Evolutionary conservation across 2,797 vertebrate genomes (phyloP).

Genomic region (Nannoperca obscura): DNA sequence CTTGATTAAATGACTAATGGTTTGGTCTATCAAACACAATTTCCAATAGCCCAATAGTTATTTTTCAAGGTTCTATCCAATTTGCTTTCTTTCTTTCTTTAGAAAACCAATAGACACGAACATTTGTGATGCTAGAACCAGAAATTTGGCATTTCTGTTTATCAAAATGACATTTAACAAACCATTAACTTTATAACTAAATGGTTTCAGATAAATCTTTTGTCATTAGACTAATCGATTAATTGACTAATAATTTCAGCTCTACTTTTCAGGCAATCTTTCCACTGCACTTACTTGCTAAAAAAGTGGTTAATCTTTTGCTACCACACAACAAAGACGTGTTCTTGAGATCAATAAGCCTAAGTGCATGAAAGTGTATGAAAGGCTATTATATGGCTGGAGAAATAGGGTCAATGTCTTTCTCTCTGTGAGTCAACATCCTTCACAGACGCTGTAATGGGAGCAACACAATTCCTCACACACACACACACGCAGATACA

Average conservation of each 20-base stretch:
- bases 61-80: background rate
- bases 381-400: conserved; percentile 9
- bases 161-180: background rate
- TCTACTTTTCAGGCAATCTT: background rate
- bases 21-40: background rate
- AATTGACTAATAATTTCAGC: background rate
- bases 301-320: background rate
- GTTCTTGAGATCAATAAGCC: conserved; percentile 20
- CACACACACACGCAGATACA: background rate
- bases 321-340: background rate
- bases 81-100: background rate
- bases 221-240: background rate
- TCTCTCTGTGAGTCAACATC: conserved; percentile 60
- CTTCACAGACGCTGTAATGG: conserved; percentile 55
- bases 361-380: conserved; percentile 8
- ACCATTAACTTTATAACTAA: background rate
- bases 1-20: background rate
- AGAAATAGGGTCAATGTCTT: conserved; percentile 43
- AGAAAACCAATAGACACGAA: background rate
- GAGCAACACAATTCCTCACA: conserved; percentile 42
- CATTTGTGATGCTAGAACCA: background rate
- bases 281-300: background rate
- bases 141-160: background rate
- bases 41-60: background rate
- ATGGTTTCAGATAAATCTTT: background rate